These are phyloP conservation scores for Pachyramphus minor DNA, from an alignment of 2,113 vertebrate species.

Conservation along the genomic window DNA sequence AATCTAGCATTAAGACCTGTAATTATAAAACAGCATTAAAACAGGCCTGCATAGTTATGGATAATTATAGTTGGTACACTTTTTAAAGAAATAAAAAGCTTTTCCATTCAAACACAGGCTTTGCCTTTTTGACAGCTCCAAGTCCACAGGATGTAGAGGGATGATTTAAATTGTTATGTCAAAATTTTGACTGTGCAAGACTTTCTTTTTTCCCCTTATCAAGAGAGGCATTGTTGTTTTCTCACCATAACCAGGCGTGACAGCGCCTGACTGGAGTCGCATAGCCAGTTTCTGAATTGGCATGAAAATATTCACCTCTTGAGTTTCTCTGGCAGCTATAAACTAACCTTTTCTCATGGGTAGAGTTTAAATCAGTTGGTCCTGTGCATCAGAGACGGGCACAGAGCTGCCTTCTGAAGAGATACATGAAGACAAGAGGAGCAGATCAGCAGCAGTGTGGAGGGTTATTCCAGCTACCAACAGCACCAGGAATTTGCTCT, in stretches of 20 bases:
- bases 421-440: not conserved
- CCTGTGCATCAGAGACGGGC: fast-evolving
- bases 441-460: not conserved
- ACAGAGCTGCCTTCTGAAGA: not conserved
- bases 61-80: conserved; percentile 63
- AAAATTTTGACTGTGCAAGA: conserved; percentile 67
- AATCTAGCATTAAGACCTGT: conserved; percentile 65
- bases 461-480: not conserved
- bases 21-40: conserved; percentile 69
- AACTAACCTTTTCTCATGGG: not conserved
- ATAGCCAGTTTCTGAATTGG: conserved; percentile 61
- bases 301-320: conserved; percentile 57
- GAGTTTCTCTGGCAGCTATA: conserved; percentile 50
- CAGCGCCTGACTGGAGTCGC: conserved; percentile 66
- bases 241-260: conserved; percentile 68
- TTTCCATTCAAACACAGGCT: conserved; percentile 65
- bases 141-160: conserved; percentile 69
- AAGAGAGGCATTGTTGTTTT: conserved; percentile 70
- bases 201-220: conserved; percentile 42
- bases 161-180: conserved; percentile 75
- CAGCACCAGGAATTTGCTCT: not conserved
- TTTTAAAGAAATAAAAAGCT: conserved; percentile 72
- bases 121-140: conserved; percentile 73
- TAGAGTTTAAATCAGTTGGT: not conserved
- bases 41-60: conserved; percentile 65